Conservation (phyloP, 2,888 invertebrate genomes). For the Polietes domitor region DNA sequence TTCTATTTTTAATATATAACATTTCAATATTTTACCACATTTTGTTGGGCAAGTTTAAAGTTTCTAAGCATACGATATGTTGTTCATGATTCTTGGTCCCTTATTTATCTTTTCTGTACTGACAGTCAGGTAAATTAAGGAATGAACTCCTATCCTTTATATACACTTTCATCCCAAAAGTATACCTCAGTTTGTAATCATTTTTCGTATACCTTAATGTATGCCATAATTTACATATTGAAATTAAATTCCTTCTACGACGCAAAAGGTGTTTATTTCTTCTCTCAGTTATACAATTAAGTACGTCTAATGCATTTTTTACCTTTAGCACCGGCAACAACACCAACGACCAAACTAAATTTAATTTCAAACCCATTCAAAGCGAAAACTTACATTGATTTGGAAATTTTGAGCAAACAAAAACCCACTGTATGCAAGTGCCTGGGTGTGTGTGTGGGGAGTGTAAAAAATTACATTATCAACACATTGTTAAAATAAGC, state of each 20-base stretch:
- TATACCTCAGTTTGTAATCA: conserved; percentile 3
- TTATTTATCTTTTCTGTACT: too few species aligned
- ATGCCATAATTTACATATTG: conserved; percentile 34
- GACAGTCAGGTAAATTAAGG: too few species aligned
- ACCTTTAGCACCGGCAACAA: conserved; percentile 47
- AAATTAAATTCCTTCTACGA: conserved; percentile 34
- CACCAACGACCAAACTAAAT: conserved; percentile 51
- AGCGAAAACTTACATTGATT: conserved; percentile 63
- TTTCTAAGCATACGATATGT: too few species aligned
- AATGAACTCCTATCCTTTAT: too few species aligned
- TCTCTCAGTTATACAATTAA: conserved; percentile 53
- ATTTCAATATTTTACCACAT: too few species aligned
- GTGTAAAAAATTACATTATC: conserved; percentile 52
- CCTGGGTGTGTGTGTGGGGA: too few species aligned
- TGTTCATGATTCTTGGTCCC: too few species aligned
- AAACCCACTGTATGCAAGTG: not conserved
- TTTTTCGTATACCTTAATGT: conserved; percentile 30
- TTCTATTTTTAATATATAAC: too few species aligned
- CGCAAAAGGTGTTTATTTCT: conserved; percentile 63
- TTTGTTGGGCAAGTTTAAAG: too few species aligned
- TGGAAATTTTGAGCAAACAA: conserved; percentile 53
- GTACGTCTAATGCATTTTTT: conserved; percentile 62
- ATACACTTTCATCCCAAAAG: not conserved
- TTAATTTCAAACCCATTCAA: conserved; percentile 62
- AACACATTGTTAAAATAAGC: conserved; percentile 66